A percentile compares a stretch with the other conserved stretches of the same genome.
phyloP scores from a whole-genome alignment of 2,797 vertebrate genomes.

The Galagoides demidoff region DNA sequence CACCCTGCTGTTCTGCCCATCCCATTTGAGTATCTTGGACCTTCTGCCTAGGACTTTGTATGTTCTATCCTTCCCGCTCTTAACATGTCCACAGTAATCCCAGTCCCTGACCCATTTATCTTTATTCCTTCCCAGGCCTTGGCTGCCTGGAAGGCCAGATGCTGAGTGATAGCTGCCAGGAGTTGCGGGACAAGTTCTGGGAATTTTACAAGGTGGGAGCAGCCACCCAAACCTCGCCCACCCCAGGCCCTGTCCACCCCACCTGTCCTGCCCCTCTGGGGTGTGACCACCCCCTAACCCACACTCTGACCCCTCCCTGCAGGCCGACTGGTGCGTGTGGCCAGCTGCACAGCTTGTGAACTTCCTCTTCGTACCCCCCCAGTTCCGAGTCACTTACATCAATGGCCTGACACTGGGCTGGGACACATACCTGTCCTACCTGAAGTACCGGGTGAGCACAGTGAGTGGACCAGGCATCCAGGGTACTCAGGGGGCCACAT shows the following conservation, averaged over 20 bases:
- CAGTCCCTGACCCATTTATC: rapidly evolving
- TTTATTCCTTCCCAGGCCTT: constrained; percentile 88
- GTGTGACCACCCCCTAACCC: background rate
- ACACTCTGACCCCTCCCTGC: rapidly evolving
- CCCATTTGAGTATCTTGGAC: background rate
- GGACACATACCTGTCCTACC: constrained; percentile 97
- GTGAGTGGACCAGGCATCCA: rapidly evolving
- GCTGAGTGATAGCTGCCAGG: constrained; percentile 87
- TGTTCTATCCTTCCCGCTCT: background rate
- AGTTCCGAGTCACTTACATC: constrained; percentile 94
- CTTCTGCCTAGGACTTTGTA: too few relatives aligned
- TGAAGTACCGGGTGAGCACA: constrained; percentile 93
- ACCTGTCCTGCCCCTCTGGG: rapidly evolving
- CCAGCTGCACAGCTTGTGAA: constrained; percentile 94
- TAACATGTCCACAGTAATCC: too few relatives aligned
- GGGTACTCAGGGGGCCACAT: background rate
- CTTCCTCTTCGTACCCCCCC: constrained; percentile 93
- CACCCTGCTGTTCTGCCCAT: background rate
- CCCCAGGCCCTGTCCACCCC: rapidly evolving
- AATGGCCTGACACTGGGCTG: constrained; percentile 95
- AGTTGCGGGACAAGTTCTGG: constrained; percentile 95
- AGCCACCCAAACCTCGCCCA: background rate
- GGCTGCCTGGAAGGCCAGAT: constrained; percentile 91
- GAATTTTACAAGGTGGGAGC: constrained; percentile 94
- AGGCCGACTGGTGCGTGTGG: constrained; percentile 97